phyloP scores from a whole-genome alignment of 2,113 vertebrate species.

The Rhinogobius similis region DNA sequence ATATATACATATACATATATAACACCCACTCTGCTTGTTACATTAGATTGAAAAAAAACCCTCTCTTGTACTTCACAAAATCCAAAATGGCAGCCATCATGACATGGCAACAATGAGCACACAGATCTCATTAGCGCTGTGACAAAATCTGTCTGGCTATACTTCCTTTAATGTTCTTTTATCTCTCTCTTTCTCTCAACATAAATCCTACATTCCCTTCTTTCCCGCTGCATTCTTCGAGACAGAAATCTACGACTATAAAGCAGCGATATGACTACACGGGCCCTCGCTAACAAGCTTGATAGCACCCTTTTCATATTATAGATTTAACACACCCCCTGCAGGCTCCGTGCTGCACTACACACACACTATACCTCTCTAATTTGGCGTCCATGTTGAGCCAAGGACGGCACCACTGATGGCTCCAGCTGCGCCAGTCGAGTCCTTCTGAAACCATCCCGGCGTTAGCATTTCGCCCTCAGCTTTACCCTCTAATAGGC shows the following conservation, averaged over 20 bases:
- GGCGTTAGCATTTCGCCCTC: slow-evolving; percentile 6
- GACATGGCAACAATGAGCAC: background rate
- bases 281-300: background rate
- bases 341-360: background rate
- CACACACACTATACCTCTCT: background rate
- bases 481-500: slow-evolving; percentile 20
- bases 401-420: background rate
- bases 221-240: background rate
- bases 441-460: slow-evolving; percentile 1
- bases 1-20: no score
- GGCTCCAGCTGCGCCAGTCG: slow-evolving; percentile 3
- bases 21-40: no score
- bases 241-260: background rate
- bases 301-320: background rate
- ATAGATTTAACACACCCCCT: slow-evolving; percentile 1
- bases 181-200: background rate
- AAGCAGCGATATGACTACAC: background rate
- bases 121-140: background rate
- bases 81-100: background rate
- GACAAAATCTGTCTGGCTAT: background rate
- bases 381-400: slow-evolving; percentile 5
- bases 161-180: background rate
- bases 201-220: background rate
- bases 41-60: no score
- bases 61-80: background rate